Conservation (phyloP, 2,797 vertebrate species). For the Chanos chanos region DNA sequence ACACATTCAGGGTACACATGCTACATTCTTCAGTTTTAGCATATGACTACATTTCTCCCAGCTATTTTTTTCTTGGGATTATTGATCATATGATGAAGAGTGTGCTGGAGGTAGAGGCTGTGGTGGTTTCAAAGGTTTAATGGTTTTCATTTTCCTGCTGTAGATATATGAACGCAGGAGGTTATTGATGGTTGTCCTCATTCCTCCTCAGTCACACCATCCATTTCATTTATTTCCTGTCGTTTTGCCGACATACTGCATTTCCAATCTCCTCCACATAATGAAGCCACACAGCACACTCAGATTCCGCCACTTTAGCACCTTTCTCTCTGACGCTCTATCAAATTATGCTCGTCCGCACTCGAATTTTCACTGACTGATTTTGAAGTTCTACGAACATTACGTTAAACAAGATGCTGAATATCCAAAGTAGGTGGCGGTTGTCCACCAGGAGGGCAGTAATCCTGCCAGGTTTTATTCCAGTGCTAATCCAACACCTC, state of each 20-base stretch:
- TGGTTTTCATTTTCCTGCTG: slow-evolving; percentile 43
- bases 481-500: too few species aligned
- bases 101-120: slow-evolving; percentile 20
- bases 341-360: too few species aligned
- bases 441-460: too few species aligned
- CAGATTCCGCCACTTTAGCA: background rate
- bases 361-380: too few species aligned
- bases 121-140: slow-evolving; percentile 35
- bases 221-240: slow-evolving; percentile 40
- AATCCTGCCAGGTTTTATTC: too few species aligned
- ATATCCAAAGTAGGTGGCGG: too few species aligned
- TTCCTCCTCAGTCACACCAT: slow-evolving; percentile 32
- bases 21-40: slow-evolving; percentile 38
- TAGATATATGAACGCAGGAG: slow-evolving; percentile 14
- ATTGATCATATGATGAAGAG: slow-evolving; percentile 41
- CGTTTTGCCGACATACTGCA: slow-evolving; percentile 17
- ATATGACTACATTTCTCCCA: slow-evolving; percentile 33
- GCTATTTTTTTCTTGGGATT: slow-evolving; percentile 8
- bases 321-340: too few species aligned
- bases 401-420: too few species aligned
- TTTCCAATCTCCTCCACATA: background rate
- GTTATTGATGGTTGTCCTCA: slow-evolving; percentile 39
- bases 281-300: background rate
- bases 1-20: too few species aligned
- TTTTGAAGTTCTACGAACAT: too few species aligned